phyloP scores from a whole-genome alignment of 2,797 vertebrate genomes.

The Toxotes lorentzi region DNA sequence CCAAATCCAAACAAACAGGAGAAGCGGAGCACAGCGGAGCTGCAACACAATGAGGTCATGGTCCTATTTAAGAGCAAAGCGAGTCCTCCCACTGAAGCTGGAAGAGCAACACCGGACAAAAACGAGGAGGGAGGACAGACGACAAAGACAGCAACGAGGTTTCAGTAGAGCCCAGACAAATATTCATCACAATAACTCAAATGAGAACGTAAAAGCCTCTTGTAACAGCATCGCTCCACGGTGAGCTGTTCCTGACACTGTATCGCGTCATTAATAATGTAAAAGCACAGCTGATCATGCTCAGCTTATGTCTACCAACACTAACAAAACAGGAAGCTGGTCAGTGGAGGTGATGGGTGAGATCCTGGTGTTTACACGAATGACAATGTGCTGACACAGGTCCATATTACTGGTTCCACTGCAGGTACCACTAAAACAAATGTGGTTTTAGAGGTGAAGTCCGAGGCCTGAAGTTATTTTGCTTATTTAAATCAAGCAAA shows the following conservation, averaged over 20 bases:
- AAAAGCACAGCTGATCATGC: background rate
- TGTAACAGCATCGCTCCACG: background rate
- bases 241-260: background rate
- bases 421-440: background rate
- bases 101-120: constrained; percentile 35
- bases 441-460: background rate
- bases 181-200: background rate
- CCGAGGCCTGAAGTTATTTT: background rate
- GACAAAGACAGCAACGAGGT: background rate
- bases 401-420: background rate
- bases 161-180: background rate
- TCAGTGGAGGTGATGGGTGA: too few relatives aligned
- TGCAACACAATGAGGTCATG: constrained; percentile 80
- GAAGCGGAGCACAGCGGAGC: constrained; percentile 56
- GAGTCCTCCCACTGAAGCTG: constrained; percentile 53
- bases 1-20: constrained; percentile 79
- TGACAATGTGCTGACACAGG: too few relatives aligned
- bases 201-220: too few relatives aligned
- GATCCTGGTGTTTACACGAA: too few relatives aligned
- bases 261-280: background rate
- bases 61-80: constrained; percentile 54
- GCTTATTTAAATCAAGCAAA: background rate
- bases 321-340: too few relatives aligned
- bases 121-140: background rate
- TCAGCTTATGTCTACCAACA: background rate